Percentiles rank a stretch among this genome's conserved stretches.
phyloP scores from a whole-genome alignment of 2,888 invertebrate species.

The Aethes cnicana region DNA sequence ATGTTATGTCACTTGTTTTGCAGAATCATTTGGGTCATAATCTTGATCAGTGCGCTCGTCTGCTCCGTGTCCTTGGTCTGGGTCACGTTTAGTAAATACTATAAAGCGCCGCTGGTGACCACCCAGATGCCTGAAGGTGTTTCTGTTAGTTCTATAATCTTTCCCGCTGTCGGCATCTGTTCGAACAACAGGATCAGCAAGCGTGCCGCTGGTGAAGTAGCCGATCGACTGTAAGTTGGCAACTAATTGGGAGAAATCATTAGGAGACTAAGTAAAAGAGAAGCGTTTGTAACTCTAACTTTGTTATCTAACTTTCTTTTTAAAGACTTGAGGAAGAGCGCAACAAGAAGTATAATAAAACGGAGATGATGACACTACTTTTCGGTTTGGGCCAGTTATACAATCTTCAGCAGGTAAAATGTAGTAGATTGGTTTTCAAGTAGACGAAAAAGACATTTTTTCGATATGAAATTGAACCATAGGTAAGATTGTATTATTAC shows the following conservation, averaged over 20 bases:
- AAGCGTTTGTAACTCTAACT: neutral
- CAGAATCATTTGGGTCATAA: conserved; percentile 69
- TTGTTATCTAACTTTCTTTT: too few relatives aligned
- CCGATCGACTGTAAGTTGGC: conserved; percentile 65
- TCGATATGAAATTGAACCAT: too few relatives aligned
- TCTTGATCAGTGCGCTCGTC: conserved; percentile 60
- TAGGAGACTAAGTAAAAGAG: neutral
- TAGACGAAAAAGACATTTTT: too few relatives aligned
- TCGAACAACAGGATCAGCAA: conserved; percentile 75
- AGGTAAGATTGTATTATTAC: too few relatives aligned
- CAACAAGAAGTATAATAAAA: conserved; percentile 60
- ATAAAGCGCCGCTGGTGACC: conserved; percentile 65
- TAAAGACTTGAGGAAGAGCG: conserved; percentile 60
- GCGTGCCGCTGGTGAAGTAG: conserved; percentile 58
- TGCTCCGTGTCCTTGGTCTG: conserved; percentile 67
- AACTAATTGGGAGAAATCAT: conserved; percentile 1
- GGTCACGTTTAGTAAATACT: conserved; percentile 66
- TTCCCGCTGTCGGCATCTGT: conserved; percentile 76
- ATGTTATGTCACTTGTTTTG: conserved; percentile 36
- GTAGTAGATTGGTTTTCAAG: too few relatives aligned
- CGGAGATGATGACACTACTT: conserved; percentile 61
- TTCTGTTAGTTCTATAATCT: conserved; percentile 69
- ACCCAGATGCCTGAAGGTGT: conserved; percentile 74
- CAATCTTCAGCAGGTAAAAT: too few relatives aligned
- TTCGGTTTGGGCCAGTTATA: conserved; percentile 67